phyloP scores from a whole-genome alignment of 2,888 invertebrate species.

The Eupithecia insigniata region DNA sequence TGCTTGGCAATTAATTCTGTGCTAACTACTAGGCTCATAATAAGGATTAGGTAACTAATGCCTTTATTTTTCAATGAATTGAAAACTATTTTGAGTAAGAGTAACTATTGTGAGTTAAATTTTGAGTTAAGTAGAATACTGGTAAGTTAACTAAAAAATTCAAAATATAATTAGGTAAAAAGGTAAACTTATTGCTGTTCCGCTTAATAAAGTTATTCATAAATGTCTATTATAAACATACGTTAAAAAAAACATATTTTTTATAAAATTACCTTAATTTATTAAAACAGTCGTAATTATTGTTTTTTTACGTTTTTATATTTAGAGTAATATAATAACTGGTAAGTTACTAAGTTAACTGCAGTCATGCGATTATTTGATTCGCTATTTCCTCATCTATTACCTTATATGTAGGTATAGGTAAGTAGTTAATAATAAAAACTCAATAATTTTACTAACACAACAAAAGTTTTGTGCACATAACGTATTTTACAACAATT shows the following conservation, averaged over 20 bases:
- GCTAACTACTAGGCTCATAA: neutral
- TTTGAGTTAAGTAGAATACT: too few relatives aligned
- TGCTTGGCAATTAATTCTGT: conserved; percentile 8
- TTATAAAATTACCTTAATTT: too few relatives aligned
- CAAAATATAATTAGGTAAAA: too few relatives aligned
- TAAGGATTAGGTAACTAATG: neutral
- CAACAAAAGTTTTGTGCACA: neutral
- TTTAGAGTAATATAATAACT: too few relatives aligned
- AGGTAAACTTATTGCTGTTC: too few relatives aligned
- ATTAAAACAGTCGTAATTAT: too few relatives aligned
- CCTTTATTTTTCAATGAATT: neutral
- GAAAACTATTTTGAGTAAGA: neutral
- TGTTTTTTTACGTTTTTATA: too few relatives aligned
- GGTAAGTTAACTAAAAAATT: too few relatives aligned
- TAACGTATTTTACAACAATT: conserved; percentile 42
- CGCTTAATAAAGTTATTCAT: too few relatives aligned
- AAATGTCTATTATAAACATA: too few relatives aligned
- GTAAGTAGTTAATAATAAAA: neutral
- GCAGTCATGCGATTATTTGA: neutral
- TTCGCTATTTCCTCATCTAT: neutral
- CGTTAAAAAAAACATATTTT: too few relatives aligned
- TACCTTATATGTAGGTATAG: neutral
- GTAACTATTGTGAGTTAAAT: too few relatives aligned
- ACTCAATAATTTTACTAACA: neutral
- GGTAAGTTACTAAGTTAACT: neutral